Evolutionary conservation across 2,113 vertebrate genomes (phyloP).

Genomic region (Scatophagus argus): DNA sequence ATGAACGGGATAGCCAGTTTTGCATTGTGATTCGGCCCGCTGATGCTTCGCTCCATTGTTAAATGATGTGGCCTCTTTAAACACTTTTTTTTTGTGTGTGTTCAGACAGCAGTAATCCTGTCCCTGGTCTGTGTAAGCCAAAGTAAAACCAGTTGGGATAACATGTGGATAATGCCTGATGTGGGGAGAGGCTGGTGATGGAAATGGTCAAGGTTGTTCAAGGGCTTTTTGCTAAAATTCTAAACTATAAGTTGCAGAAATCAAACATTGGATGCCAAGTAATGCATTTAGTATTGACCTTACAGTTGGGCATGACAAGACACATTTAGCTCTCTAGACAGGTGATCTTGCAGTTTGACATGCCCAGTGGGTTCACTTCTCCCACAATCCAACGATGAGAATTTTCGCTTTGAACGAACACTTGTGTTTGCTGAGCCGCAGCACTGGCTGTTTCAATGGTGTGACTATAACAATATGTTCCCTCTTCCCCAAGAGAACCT

Average conservation of each 20-base stretch:
- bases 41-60: not conserved
- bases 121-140: conserved; percentile 26
- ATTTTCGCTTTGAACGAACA: not conserved
- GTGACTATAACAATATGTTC: conserved; percentile 17
- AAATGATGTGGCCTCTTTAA: conserved; percentile 41
- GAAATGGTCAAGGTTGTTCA: conserved; percentile 46
- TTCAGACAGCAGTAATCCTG: conserved; percentile 42
- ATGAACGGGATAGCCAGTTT: conserved; percentile 11
- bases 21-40: not conserved
- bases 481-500: conserved; percentile 33
- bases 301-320: not conserved
- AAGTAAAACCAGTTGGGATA: conserved; percentile 23
- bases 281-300: not conserved
- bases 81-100: conserved; percentile 40
- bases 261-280: not conserved
- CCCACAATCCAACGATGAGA: not conserved
- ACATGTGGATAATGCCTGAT: conserved; percentile 52
- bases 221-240: conserved; percentile 14
- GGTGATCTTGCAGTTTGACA: not conserved
- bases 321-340: not conserved
- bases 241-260: not conserved
- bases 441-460: conserved; percentile 1
- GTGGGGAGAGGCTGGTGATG: not conserved
- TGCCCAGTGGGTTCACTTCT: not conserved
- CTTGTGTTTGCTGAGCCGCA: conserved; percentile 2